Evolutionary conservation across 2,113 vertebrate genomes (phyloP), one percentile per base, ranked within the genome.

Genomic region (Lucifuga dentata): DNA sequence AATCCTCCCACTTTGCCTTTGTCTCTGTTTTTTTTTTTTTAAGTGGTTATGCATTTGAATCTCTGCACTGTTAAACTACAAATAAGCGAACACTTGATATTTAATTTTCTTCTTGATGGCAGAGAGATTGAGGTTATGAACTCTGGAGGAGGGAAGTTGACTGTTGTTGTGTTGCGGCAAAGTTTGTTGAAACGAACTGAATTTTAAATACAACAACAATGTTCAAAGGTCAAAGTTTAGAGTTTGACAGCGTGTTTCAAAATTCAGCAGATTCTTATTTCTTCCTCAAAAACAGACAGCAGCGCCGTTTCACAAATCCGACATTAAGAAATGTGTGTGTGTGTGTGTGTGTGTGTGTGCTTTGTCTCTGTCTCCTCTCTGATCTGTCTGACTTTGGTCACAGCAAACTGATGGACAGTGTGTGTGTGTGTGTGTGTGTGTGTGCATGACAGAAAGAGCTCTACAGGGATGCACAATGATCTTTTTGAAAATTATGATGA

Each of bases 251-350:
- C 2, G 58, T 17, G 68, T 77, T n/a, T 65, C 35, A 7, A 5
- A 29, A 35, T 40, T 35, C 62, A 2, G 66, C 2, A 2, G 68
- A n/a, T n/a, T 52, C 3, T 32, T 6, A 38, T 63, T 57, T 46
- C 60, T 49, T 65, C 13, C 12, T n/a, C 46, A 5, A 39, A 35
- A 15, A 78, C 26, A 29, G 26, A 29, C 26, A 29, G 3, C 7
- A 55, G 13, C 2, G 5, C 46, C 7, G 26, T 36, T 65, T 73
- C 63, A 81, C 64, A 57, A 6, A 2, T 76, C 0, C 62, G 74
- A 66, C 73, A 68, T 24, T 39, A 43, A 51, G 43, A 68, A 11
- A 72, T 72, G 73, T 70, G 59, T 76, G 55, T 11, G 23, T 29
- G 26, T 11, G 58, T 36, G 73, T 36, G 46, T 61, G 53, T 78